Evolutionary conservation across 2,113 vertebrate genomes (phyloP).

Genomic region (Otolemur garnettii): DNA sequence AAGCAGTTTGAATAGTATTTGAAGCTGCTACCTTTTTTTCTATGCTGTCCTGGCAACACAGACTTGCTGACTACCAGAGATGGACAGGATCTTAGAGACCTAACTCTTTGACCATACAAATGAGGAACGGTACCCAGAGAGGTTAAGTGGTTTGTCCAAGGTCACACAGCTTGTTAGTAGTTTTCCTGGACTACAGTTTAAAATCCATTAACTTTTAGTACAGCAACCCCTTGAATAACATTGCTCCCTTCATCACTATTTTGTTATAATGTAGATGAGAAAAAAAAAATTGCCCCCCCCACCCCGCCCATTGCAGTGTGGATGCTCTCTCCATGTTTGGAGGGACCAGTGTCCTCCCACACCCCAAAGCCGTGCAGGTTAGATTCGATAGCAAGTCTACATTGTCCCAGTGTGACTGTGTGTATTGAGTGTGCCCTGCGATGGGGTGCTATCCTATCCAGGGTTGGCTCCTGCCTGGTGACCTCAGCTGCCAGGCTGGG

Average conservation of each 20-base stretch:
- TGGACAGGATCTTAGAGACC: background rate
- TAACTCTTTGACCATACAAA: background rate
- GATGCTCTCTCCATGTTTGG: background rate
- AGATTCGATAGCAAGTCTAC: background rate
- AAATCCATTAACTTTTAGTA: background rate
- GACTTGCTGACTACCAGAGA: background rate
- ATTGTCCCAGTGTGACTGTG: background rate
- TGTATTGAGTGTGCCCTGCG: background rate
- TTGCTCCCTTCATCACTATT: background rate
- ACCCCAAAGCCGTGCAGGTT: background rate
- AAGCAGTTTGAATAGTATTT: background rate
- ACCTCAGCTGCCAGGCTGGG: background rate
- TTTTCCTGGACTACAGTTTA: background rate
- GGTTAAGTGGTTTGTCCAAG: conserved; percentile 8
- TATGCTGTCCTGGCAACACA: background rate
- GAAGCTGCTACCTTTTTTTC: background rate
- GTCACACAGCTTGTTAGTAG: background rate
- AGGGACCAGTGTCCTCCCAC: background rate
- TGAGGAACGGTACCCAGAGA: background rate
- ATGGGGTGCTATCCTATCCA: background rate
- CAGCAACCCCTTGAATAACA: background rate
- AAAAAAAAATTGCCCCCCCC: background rate
- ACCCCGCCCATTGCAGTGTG: background rate
- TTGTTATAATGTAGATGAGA: background rate
- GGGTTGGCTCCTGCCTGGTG: background rate